phyloP scores from a whole-genome alignment of 2,888 invertebrate species.

The Colostygia pectinataria region DNA sequence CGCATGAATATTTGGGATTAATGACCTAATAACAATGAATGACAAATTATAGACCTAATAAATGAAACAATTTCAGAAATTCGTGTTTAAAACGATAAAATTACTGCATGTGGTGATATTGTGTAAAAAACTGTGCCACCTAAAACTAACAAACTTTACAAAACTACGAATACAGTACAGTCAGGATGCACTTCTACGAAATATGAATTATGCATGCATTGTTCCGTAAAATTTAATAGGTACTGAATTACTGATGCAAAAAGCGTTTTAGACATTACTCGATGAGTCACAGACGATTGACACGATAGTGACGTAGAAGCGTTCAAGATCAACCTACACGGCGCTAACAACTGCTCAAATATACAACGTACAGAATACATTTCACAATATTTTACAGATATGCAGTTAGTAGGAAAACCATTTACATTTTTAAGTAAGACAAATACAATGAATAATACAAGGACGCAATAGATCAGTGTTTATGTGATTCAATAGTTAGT shows the following conservation, averaged over 20 bases:
- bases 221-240: slow-evolving; percentile 9
- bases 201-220: background rate
- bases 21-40: too few species aligned
- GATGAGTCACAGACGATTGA: slow-evolving; percentile 36
- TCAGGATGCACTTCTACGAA: slow-evolving; percentile 2
- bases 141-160: background rate
- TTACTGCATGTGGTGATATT: too few species aligned
- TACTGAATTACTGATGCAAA: slow-evolving; percentile 7
- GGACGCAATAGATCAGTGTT: background rate
- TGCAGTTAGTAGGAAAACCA: too few species aligned
- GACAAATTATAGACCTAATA: too few species aligned
- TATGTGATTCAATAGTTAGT: slow-evolving; percentile 46
- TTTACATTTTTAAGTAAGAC: too few species aligned
- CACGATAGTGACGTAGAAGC: slow-evolving; percentile 12
- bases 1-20: too few species aligned
- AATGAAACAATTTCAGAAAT: too few species aligned
- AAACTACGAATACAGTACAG: background rate
- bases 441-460: background rate
- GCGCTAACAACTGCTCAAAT: slow-evolving; percentile 14
- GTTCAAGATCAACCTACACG: slow-evolving; percentile 25
- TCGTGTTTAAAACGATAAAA: too few species aligned
- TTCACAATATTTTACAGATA: background rate
- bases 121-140: too few species aligned
- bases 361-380: background rate
- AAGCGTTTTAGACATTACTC: slow-evolving; percentile 16